Base-by-base conservation (phyloP, 2,888 invertebrate genomes). In the Caenorhabditis doughertyi region DNA sequence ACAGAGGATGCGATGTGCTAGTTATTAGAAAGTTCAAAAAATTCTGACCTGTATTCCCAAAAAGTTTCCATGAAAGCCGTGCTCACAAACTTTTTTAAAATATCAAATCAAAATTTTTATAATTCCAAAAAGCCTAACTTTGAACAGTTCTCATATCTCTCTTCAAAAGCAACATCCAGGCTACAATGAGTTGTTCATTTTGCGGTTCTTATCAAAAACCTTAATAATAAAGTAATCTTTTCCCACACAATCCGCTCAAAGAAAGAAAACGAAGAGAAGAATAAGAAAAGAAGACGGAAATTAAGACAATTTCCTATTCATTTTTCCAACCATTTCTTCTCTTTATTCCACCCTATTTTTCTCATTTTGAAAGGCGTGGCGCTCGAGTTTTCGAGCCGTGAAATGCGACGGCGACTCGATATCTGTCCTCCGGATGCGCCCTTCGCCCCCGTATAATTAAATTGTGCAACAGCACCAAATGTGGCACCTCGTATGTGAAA, bases 381-480 rank as follows among this genome's bases (percentile, higher is more conserved):
- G 18, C 51, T 23, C 65, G 56, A 56, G 74, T 76, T 76, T 60
- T 76, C 74, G 67, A 65, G 72, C 58, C 74, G 65, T 65, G 65
- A 64, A 74, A 64, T 49, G 42, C 47, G 25, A 49, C 29, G 13
- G 23, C 51, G 47, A 18, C 67, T 76, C 71, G 67, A 62, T 76
- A 55, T 77, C 67, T 72, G 67, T 71, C 60, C 65, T 80, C 72
- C 81, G 77, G 64, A 64, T 72, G 64, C 76, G 55, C 68, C 60
- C 77, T 64, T 65, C 70, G 71, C 79, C 79, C 70, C 71, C 70
- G 73, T 76, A 81, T 81, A 81, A 81, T 81, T 81, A 81, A 81
- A 81, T 81, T 81, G 80, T 56, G 72, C 72, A 80, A 74, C 74
- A 70, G 65, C 76, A 81, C 81, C 81, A 81, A 81, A 81, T 81